A percentile compares a stretch with the other conserved stretches of the same genome.
These are phyloP conservation scores for Drosophila obscura DNA, from an alignment of 1,140 invertebrate species.

Conservation along the genomic window DNA sequence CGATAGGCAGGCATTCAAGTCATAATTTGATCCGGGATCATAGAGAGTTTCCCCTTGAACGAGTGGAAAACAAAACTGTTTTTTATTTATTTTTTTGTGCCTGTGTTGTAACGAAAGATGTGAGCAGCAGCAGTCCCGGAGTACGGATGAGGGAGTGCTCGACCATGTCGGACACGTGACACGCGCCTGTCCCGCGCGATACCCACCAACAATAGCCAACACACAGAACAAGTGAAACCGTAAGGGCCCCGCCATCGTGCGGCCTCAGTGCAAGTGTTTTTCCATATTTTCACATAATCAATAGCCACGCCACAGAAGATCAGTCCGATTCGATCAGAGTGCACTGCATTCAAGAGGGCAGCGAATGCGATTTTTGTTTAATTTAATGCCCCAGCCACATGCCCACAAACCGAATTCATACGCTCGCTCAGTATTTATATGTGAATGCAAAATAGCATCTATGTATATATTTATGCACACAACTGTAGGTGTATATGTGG, in stretches of 20 bases:
- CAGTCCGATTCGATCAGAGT: not conserved
- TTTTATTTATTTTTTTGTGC: conserved; percentile 27
- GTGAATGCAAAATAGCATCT: conserved; percentile 12
- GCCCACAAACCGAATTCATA: conserved; percentile 13
- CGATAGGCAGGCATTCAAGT: not conserved
- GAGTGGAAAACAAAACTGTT: not conserved
- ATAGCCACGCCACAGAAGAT: conserved; percentile 15
- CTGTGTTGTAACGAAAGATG: conserved; percentile 46
- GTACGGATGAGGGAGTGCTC: conserved; percentile 10
- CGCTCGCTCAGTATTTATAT: conserved; percentile 13
- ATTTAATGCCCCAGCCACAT: conserved; percentile 7
- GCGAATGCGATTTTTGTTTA: not conserved
- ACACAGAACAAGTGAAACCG: no score
- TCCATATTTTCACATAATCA: conserved; percentile 38
- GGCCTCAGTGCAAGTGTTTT: conserved; percentile 1
- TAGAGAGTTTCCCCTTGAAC: not conserved
- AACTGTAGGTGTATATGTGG: not conserved
- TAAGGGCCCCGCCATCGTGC: no score
- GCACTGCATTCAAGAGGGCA: conserved; percentile 35
- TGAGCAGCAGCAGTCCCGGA: conserved; percentile 27
- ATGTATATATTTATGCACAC: not conserved
- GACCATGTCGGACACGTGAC: conserved; percentile 45
- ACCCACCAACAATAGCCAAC: conserved; percentile 2
- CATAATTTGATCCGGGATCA: not conserved
- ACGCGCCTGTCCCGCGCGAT: conserved; percentile 38